phyloP scores from a whole-genome alignment of 2,797 vertebrate species.

The Pelodytes ibericus region DNA sequence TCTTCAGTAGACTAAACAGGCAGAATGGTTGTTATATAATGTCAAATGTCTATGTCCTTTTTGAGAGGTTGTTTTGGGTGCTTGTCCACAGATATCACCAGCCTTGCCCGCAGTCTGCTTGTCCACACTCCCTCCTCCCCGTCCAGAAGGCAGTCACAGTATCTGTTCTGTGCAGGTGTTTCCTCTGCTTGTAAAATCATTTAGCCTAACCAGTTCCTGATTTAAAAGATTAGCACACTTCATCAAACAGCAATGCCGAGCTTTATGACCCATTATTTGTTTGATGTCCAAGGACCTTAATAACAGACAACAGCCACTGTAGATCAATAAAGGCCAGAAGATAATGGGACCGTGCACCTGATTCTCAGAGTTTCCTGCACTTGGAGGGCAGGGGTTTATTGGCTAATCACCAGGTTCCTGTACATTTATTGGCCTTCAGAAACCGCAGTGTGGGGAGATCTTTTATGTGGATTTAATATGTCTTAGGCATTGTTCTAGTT shows the following conservation, averaged over 20 bases:
- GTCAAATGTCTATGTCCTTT: too few relatives aligned
- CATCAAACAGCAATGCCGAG: slow-evolving; percentile 77
- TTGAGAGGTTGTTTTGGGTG: too few relatives aligned
- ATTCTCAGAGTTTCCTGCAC: slow-evolving; percentile 8
- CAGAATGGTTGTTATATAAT: too few relatives aligned
- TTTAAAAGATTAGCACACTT: slow-evolving; percentile 76
- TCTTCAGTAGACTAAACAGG: too few relatives aligned
- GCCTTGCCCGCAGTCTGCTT: too few relatives aligned
- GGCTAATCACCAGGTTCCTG: slow-evolving; percentile 52
- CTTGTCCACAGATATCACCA: too few relatives aligned
- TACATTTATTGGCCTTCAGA: slow-evolving; percentile 48
- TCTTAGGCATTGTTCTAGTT: slow-evolving; percentile 48
- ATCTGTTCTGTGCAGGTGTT: slow-evolving; percentile 80
- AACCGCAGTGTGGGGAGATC: not conserved
- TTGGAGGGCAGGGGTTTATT: slow-evolving; percentile 41
- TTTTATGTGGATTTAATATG: slow-evolving; percentile 11
- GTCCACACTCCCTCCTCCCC: too few relatives aligned
- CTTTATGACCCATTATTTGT: slow-evolving; percentile 68
- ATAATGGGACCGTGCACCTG: slow-evolving; percentile 61
- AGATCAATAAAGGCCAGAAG: slow-evolving; percentile 70
- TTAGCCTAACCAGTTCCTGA: slow-evolving; percentile 73
- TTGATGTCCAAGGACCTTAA: slow-evolving; percentile 72
- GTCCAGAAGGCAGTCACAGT: slow-evolving; percentile 71
- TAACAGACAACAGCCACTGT: slow-evolving; percentile 63
- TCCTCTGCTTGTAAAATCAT: slow-evolving; percentile 75